These are phyloP conservation scores for Phylloscopus trochiloides DNA, from an alignment of 2,113 vertebrate genomes.

Conservation along the genomic window DNA sequence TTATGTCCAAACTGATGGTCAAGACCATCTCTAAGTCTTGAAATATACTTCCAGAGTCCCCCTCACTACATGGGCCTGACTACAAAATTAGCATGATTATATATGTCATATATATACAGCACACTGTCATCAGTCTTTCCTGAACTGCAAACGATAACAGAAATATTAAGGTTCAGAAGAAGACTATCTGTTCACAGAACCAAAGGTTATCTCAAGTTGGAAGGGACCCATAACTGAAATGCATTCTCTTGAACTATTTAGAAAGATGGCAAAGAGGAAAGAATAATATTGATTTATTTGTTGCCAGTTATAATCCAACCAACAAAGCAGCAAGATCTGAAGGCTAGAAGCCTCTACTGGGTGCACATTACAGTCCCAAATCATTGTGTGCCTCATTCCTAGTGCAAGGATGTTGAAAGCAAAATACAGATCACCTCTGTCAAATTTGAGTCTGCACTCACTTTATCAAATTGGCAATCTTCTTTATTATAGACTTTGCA, in stretches of 20 bases:
- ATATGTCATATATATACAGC: not conserved
- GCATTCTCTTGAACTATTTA: not conserved
- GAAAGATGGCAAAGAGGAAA: not conserved
- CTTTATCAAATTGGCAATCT: constrained; percentile 24
- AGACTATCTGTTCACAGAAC: not conserved
- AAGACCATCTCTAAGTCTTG: not conserved
- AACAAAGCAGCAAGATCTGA: not conserved
- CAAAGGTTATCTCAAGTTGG: not conserved
- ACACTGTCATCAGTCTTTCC: not conserved
- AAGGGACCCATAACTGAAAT: not conserved
- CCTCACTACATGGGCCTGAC: not conserved
- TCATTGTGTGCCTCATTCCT: not conserved
- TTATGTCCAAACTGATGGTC: not conserved
- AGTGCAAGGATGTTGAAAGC: not conserved
- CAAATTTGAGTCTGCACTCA: not conserved
- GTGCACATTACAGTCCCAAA: not conserved
- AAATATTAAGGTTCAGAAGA: not conserved
- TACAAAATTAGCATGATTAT: not conserved
- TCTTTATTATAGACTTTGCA: constrained; percentile 29
- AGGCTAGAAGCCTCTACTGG: not conserved
- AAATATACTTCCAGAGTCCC: not conserved
- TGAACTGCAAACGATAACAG: not conserved
- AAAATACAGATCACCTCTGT: constrained; percentile 46
- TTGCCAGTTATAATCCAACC: not conserved
- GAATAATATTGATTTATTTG: not conserved